Evolutionary conservation across 2,113 vertebrate species (phyloP), one percentile per base, ranked within the genome.

Genomic region (Gobiocypris rarus): DNA sequence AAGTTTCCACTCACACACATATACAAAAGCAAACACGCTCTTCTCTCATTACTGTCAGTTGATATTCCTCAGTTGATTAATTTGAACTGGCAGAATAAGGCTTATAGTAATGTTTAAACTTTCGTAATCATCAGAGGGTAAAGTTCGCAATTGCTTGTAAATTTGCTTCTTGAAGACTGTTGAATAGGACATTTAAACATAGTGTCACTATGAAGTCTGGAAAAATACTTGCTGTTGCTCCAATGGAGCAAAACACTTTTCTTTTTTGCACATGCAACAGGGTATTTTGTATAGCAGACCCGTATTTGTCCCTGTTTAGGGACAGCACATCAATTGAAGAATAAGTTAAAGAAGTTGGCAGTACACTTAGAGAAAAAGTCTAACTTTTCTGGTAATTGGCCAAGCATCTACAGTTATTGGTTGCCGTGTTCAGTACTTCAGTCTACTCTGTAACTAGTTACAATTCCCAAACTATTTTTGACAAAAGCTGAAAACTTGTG

Each of bases 81-180:
- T 58, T 41, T n/a, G 17, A 45, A 9, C 1, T 78, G 76, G 38
- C 56, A 78, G 76, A 28, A 45, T 17, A 45, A 45, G 76, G n/a
- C n/a, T 63, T 45, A 61, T 63, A 78, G 38, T 19, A 63, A 11
- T 28, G 38, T 45, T 78, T 43, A 59, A 59, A 77, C 54, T 59
- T 43, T 78, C 8, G 17, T 78, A 63, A 78, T 45, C 22, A 61
- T 73, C 69, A 15, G 11, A 45, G 41, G 38, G 24, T 45, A 3
- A 71, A 71, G 22, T 78, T 45, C 3, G 15, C 45, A 61, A 78
- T 61, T 45, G 56, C n/a, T 61, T 61, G 75, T 59, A 61, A 78
- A 73, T 45, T 43, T 43, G 2, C 11, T 73, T 45, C n/a, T 73
- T 71, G 5, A 43, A n/a, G n/a, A 24, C 54, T 43, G 13, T 59